These are phyloP conservation scores for Lateolabrax maculatus DNA, from an alignment of 2,797 vertebrate species.

Conservation along the genomic window DNA sequence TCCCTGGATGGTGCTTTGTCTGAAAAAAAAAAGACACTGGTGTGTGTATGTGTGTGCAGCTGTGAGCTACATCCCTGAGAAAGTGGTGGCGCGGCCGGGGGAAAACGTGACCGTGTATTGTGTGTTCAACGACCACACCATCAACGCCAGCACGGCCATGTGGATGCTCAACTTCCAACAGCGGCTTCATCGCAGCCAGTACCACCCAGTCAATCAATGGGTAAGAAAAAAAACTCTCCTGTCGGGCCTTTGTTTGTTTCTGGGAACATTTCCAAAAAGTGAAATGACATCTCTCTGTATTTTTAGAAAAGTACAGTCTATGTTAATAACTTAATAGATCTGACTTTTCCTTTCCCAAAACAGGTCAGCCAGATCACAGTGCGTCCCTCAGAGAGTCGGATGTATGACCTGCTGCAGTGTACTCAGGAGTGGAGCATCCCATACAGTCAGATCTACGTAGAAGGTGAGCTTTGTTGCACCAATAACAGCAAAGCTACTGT, in stretches of 20 bases:
- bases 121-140: conserved; percentile 86
- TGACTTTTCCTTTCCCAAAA: conserved; percentile 1
- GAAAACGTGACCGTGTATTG: conserved; percentile 90
- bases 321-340: neutral
- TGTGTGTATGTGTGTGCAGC: conserved; percentile 64
- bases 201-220: conserved; percentile 81
- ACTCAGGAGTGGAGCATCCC: conserved; percentile 85
- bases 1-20: neutral
- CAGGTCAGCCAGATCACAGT: conserved; percentile 90
- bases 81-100: conserved; percentile 84
- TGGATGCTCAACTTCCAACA: conserved; percentile 90
- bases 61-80: conserved; percentile 91
- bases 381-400: conserved; percentile 82
- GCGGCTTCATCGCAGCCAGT: conserved; percentile 86
- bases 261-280: conserved; percentile 3
- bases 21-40: neutral
- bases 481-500: neutral
- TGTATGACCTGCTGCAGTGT: conserved; percentile 90
- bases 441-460: conserved; percentile 91
- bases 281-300: neutral
- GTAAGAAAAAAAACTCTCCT: conserved; percentile 40
- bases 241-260: neutral
- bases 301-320: neutral
- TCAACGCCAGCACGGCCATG: conserved; percentile 82
- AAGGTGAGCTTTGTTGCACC: conserved; percentile 84